Evolutionary conservation across 1,140 invertebrate genomes (phyloP).

Genomic region (Pissodes strobi): DNA sequence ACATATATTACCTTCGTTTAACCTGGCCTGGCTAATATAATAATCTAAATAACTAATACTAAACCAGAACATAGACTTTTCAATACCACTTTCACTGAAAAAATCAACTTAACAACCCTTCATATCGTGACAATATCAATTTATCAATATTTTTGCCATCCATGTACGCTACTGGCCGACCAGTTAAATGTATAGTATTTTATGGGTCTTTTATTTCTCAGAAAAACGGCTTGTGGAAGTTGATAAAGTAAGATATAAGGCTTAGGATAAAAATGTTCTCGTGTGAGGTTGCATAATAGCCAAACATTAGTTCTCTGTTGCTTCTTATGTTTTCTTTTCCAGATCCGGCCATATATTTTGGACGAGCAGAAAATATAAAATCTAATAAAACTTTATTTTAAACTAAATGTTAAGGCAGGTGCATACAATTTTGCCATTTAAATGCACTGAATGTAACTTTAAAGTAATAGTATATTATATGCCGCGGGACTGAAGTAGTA

Average conservation of each 20-base stretch:
- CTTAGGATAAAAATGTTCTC: constrained; percentile 15
- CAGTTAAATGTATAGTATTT: not conserved
- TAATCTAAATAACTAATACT: too few relatives aligned
- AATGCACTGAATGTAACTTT: too few relatives aligned
- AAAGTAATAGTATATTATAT: too few relatives aligned
- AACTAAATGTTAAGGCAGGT: constrained; percentile 6
- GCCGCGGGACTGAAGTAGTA: too few relatives aligned
- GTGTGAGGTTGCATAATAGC: constrained; percentile 17
- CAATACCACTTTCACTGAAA: too few relatives aligned
- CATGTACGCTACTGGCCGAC: not conserved
- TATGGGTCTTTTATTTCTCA: constrained; percentile 7
- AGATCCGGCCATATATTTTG: not conserved
- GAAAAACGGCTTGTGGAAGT: constrained; percentile 6
- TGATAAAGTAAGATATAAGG: constrained; percentile 24
- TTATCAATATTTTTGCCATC: too few relatives aligned
- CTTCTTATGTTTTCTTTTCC: not conserved
- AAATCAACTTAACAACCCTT: too few relatives aligned
- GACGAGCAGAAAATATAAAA: not conserved
- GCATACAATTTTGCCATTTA: too few relatives aligned
- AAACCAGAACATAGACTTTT: too few relatives aligned
- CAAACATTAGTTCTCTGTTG: constrained; percentile 11
- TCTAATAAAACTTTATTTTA: constrained; percentile 1
- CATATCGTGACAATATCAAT: too few relatives aligned
- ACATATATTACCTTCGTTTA: too few relatives aligned
- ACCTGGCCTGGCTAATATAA: too few relatives aligned